phyloP scores from a whole-genome alignment of 2,888 invertebrate species.

The Tribolium freemani region DNA sequence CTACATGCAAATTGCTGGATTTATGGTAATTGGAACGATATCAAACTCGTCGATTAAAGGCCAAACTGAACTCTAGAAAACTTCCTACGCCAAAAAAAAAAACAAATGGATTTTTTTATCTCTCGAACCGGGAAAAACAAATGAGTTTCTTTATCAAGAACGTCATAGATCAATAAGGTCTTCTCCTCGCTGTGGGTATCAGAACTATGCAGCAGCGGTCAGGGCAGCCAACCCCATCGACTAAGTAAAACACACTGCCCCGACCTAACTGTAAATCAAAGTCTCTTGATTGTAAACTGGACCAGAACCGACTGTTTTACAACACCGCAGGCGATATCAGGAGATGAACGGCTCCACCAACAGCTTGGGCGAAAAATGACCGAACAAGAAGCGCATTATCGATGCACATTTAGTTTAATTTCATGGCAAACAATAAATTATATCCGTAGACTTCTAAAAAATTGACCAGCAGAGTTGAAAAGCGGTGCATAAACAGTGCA shows the following conservation, averaged over 20 bases:
- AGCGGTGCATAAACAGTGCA: slow-evolving; percentile 19
- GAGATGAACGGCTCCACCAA: background rate
- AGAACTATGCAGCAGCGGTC: slow-evolving; percentile 36
- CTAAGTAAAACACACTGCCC: slow-evolving; percentile 39
- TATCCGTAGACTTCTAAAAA: too few species aligned
- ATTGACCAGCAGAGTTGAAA: background rate
- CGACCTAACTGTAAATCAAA: slow-evolving; percentile 40
- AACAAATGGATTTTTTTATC: slow-evolving; percentile 44
- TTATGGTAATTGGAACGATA: background rate
- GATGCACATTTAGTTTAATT: slow-evolving; percentile 3
- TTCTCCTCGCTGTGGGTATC: slow-evolving; percentile 34
- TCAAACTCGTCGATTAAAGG: background rate
- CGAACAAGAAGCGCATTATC: background rate
- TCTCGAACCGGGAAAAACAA: slow-evolving; percentile 42
- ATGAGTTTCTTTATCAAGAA: slow-evolving; percentile 44
- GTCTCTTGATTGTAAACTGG: slow-evolving; percentile 38
- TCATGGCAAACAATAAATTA: too few species aligned
- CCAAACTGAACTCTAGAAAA: background rate
- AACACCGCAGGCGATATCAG: slow-evolving; percentile 33
- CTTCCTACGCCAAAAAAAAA: slow-evolving; percentile 17
- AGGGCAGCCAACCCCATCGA: slow-evolving; percentile 34
- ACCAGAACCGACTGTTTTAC: slow-evolving; percentile 40
- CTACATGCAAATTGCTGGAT: background rate
- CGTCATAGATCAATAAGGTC: slow-evolving; percentile 46
- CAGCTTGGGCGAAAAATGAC: slow-evolving; percentile 1